phyloP scores from a whole-genome alignment of 2,113 vertebrate genomes.

The Chaetura pelagica region DNA sequence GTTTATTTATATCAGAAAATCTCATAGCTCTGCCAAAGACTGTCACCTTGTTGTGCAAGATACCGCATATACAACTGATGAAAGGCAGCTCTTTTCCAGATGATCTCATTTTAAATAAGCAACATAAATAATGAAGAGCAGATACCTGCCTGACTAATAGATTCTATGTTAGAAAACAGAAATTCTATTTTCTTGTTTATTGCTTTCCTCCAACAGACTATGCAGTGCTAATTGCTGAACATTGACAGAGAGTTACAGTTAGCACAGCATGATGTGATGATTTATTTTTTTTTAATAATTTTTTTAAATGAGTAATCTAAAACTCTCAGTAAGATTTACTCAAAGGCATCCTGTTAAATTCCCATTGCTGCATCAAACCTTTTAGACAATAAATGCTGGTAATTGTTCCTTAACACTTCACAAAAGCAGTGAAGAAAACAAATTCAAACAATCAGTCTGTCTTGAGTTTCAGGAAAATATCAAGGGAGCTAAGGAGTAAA shows the following conservation, averaged over 20 bases:
- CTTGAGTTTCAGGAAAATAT: background rate
- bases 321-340: background rate
- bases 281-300: background rate
- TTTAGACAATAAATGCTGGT: background rate
- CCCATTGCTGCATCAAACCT: background rate
- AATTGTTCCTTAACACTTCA: background rate
- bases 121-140: background rate
- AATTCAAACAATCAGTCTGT: background rate
- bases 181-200: background rate
- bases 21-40: background rate
- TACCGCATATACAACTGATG: background rate
- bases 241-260: background rate
- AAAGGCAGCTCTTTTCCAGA: background rate
- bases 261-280: accelerated
- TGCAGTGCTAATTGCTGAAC: background rate
- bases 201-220: background rate
- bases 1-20: background rate
- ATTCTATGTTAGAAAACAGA: background rate
- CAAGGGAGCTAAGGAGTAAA: background rate
- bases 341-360: background rate
- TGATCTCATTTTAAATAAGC: background rate
- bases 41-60: background rate
- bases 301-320: background rate
- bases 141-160: background rate
- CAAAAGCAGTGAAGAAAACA: background rate